Evolutionary conservation across 2,888 invertebrate genomes (phyloP), one percentile per base, ranked within the genome.

Genomic region (Sminthurinus aureus): DNA sequence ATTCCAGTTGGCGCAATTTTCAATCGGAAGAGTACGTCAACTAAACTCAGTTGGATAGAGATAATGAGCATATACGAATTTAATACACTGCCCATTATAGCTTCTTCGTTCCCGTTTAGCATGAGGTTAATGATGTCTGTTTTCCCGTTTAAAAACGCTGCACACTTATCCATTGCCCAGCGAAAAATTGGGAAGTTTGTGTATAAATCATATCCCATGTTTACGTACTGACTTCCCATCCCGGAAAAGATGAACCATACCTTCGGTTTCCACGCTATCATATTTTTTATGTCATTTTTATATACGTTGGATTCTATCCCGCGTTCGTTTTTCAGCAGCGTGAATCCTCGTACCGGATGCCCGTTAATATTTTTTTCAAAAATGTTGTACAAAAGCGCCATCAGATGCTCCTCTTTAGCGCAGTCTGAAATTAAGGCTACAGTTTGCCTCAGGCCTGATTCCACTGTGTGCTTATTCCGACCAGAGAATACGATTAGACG

Each of bases 31-130:
- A 99, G 91, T 80, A 96, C 91, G 91, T 99, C 98, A 0, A 97
- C 96, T 15, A 99, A 91, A 38, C 96, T 98, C 80, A 99, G 95
- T 91, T 92, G 86, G 20, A 89, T 82, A 15, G 98, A 96, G 38
- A 98, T 97, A 90, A 99, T 98, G 3, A 96, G 94, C n/a, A 98
- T 93, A 91, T 98, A 98, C 0, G 96, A 96, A 90, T 96, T 94
- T 81, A 97, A 90, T 52, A 97, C 95, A 90, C 96, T 95, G 87
- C 96, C 94, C 90, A 96, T 96, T 18, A 94, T 94, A 69, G 95
- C 94, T 66, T 94, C 94, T 79, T 94, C 94, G 78, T 93, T 94
- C 64, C 94, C 94, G 64, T 94, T 93, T n/a, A n/a, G n/a, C 18
- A 98, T 91, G 84, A 97, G 91, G 85, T 95, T 92, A 90, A 95